Evolutionary conservation across 2,113 vertebrate genomes (phyloP), one percentile per base, ranked within the genome.

Genomic region (Callorhinus ursinus): DNA sequence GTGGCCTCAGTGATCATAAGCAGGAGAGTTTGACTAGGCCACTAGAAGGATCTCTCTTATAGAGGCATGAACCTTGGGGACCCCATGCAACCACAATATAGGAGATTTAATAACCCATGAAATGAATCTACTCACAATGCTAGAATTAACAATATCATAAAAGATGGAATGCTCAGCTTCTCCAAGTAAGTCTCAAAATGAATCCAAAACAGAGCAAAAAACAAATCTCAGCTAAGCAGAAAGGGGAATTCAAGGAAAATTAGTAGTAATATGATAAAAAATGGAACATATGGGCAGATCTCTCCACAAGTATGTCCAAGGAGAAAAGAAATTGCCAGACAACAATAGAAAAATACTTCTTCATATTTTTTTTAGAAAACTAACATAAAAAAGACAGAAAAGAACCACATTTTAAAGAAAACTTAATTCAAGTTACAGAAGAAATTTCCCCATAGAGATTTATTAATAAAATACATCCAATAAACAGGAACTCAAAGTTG

Each of bases 381-480:
- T 49, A 33, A 9, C 57, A 53, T 46, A 7, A 59, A 86, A 95
- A 85, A 21, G 19, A 24, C 1, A 63, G 7, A 61, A 46, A 92
- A 79, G 0, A 93, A 33, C 2, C 22, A 57, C n/a, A 46, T 24
- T 24, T 28, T 86, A 91, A 21, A 76, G 10, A 36, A 24, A 71
- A 19, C 7, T 3, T 49, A 28, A 93, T 79, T 87, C 24, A 72
- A 71, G 19, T 5, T 42, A 12, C 10, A 69, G 21, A 80, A 86
- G 11, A 90, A 53, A 28, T 71, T 53, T 84, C 53, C 12, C 12
- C 11, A 39, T 39, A 36, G 9, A 87, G 9, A 57, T 61, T 93
- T 83, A 92, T 84, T 46, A 31, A 65, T 28, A 86, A 55, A 88
- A 96, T 51, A 26, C 42, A 57, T 83, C 46, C 36, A 76, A 83